A percentile compares a stretch with the other conserved stretches of the same genome.
These are phyloP conservation scores for Phyllotreta striolata DNA, from an alignment of 2,888 invertebrate species.

Conservation along the genomic window DNA sequence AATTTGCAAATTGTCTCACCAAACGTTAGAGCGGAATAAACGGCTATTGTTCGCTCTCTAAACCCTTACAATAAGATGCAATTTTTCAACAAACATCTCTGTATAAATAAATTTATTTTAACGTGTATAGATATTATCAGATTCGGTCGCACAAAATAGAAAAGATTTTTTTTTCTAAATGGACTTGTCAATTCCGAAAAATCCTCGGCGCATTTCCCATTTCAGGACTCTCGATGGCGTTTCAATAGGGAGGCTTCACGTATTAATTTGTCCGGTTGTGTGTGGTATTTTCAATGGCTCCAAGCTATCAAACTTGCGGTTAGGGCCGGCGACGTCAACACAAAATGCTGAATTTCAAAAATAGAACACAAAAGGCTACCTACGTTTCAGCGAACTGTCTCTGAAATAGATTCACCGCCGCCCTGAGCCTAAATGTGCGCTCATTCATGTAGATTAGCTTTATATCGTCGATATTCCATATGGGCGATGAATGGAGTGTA, in stretches of 20 bases:
- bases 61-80: no score
- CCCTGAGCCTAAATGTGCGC: slow-evolving; percentile 25
- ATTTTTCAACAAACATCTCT: no score
- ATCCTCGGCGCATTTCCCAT: slow-evolving; percentile 3
- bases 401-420: slow-evolving; percentile 26
- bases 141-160: no score
- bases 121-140: no score
- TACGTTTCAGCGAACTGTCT: slow-evolving; percentile 16
- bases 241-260: background rate
- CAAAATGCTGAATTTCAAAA: slow-evolving; percentile 19
- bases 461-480: slow-evolving; percentile 25
- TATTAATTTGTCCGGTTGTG: slow-evolving; percentile 10
- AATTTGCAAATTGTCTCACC: no score
- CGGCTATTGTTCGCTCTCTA: no score
- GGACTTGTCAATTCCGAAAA: slow-evolving; percentile 7
- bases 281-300: slow-evolving; percentile 6
- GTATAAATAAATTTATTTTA: no score
- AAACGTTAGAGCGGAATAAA: no score
- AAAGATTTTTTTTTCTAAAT: background rate
- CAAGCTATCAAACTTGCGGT: slow-evolving; percentile 6
- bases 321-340: slow-evolving; percentile 6
- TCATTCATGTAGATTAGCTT: slow-evolving; percentile 29
- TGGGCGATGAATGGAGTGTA: slow-evolving; percentile 23
- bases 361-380: slow-evolving; percentile 24
- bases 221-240: background rate